These are phyloP conservation scores for Ips nitidus DNA, from an alignment of 1,140 invertebrate species.

Conservation along the genomic window DNA sequence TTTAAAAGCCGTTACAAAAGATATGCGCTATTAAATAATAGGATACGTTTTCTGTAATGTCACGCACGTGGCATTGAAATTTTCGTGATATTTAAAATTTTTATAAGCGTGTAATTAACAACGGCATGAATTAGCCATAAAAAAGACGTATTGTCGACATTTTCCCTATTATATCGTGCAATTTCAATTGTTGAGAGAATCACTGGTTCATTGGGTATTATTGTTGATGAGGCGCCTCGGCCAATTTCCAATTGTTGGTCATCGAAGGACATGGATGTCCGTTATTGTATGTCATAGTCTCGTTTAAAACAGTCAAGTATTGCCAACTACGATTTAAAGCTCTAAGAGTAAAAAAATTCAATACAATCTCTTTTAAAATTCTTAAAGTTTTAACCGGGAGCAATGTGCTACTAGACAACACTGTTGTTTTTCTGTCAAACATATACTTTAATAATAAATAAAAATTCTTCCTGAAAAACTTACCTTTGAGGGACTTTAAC, in stretches of 20 bases:
- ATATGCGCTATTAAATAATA: constrained; percentile 23
- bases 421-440: too few relatives aligned
- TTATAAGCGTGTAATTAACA: constrained; percentile 15
- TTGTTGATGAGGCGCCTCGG: constrained; percentile 1
- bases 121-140: constrained; percentile 19
- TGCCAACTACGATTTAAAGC: too few relatives aligned
- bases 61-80: constrained; percentile 29
- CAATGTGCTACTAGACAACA: too few relatives aligned
- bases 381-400: too few relatives aligned
- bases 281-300: too few relatives aligned
- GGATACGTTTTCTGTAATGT: constrained; percentile 17
- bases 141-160: constrained; percentile 14
- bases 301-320: too few relatives aligned
- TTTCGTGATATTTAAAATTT: constrained; percentile 30
- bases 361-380: too few relatives aligned
- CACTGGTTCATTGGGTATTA: not conserved
- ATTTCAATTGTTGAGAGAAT: not conserved
- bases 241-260: constrained; percentile 1
- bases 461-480: too few relatives aligned
- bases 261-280: not conserved
- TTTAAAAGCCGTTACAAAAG: constrained; percentile 19
- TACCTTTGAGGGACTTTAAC: too few relatives aligned
- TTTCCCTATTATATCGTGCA: not conserved
- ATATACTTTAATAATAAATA: too few relatives aligned
- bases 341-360: too few relatives aligned